Conservation (phyloP, 1,140 invertebrate genomes). For the Listronotus bonariensis region DNA sequence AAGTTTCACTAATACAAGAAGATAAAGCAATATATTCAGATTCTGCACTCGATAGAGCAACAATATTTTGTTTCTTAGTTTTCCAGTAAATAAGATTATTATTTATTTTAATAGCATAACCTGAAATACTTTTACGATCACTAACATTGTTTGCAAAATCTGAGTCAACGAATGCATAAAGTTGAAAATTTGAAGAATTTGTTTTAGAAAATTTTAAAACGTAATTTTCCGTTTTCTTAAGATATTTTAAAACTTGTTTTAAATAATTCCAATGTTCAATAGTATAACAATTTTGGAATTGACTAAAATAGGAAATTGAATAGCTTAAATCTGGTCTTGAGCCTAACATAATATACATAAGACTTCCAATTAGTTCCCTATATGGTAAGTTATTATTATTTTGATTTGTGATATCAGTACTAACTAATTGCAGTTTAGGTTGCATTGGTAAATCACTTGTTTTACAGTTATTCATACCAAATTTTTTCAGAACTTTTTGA, state of each 20-base stretch:
- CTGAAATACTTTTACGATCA: slow-evolving; percentile 30
- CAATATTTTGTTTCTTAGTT: slow-evolving; percentile 45
- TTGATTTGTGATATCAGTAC: background rate
- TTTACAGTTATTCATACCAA: slow-evolving; percentile 45
- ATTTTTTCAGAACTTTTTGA: slow-evolving; percentile 28
- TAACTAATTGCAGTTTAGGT: slow-evolving; percentile 36
- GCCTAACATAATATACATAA: slow-evolving; percentile 54
- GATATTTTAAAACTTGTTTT: slow-evolving; percentile 54
- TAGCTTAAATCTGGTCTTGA: slow-evolving; percentile 56
- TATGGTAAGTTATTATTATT: slow-evolving; percentile 38
- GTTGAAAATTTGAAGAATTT: slow-evolving; percentile 17
- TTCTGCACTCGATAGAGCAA: slow-evolving; percentile 53
- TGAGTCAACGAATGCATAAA: slow-evolving; percentile 25
- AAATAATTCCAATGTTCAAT: slow-evolving; percentile 50
- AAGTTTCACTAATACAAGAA: slow-evolving; percentile 47
- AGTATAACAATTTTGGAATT: slow-evolving; percentile 49
- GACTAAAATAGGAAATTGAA: slow-evolving; percentile 49
- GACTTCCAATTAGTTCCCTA: slow-evolving; percentile 50
- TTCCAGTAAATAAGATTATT: slow-evolving; percentile 30
- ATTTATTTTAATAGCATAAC: slow-evolving; percentile 23
- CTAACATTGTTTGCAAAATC: slow-evolving; percentile 29
- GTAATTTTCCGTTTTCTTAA: slow-evolving; percentile 46
- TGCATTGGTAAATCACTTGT: slow-evolving; percentile 38
- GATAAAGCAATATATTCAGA: slow-evolving; percentile 54
- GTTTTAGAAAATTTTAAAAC: slow-evolving; percentile 30